Percentiles rank a stretch among this genome's conserved stretches.
Evolutionary conservation across 2,888 invertebrate species (phyloP).

Genomic region (Troides helena): DNA sequence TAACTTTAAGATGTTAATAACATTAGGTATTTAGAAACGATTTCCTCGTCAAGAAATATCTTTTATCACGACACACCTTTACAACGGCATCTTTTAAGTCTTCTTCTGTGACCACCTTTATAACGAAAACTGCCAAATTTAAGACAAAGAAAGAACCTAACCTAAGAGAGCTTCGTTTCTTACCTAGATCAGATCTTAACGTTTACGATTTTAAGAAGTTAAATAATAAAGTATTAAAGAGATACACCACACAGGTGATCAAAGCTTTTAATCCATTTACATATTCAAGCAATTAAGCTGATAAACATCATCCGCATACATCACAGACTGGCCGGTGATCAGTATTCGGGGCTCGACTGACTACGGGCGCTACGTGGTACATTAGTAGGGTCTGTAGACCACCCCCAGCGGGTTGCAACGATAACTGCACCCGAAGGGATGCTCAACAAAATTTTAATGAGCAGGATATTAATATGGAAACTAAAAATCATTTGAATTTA

Average conservation of each 20-base stretch:
- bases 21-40: no score
- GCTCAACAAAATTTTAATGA: constrained; percentile 18
- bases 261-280: constrained; percentile 28
- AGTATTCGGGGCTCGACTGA: constrained; percentile 65
- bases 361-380: constrained; percentile 53
- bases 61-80: no score
- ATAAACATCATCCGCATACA: constrained; percentile 31
- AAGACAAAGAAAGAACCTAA: no score
- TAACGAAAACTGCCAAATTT: no score
- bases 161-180: no score
- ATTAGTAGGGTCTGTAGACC: constrained; percentile 48
- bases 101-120: no score
- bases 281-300: constrained; percentile 30
- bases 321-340: constrained; percentile 36
- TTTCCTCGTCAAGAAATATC: no score
- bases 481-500: constrained; percentile 26
- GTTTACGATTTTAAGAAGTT: background rate
- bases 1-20: no score
- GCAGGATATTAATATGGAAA: constrained; percentile 21
- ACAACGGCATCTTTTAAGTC: no score
- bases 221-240: background rate
- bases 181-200: background rate
- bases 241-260: background rate
- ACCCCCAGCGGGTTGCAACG: constrained; percentile 53
- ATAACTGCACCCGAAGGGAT: constrained; percentile 25